phyloP scores from a whole-genome alignment of 2,888 invertebrate species.

The Drosophila paucipuncta region DNA sequence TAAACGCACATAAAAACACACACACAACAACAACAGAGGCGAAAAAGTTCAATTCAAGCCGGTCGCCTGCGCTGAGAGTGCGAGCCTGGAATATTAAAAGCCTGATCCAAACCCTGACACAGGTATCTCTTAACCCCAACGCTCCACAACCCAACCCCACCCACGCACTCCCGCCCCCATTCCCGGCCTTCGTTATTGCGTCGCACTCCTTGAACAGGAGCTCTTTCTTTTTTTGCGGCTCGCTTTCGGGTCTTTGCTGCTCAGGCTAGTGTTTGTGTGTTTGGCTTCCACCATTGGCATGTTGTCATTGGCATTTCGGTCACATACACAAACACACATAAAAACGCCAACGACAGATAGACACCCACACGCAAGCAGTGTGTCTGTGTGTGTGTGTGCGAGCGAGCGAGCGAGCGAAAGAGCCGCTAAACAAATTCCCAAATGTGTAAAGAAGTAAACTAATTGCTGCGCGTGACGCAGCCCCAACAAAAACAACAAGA shows the following conservation, averaged over 20 bases:
- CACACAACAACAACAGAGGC: slow-evolving; percentile 18
- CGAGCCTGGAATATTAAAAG: slow-evolving; percentile 69
- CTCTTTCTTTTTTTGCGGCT: neutral
- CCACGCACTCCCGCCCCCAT: neutral
- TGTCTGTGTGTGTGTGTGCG: slow-evolving; percentile 25
- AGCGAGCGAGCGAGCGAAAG: slow-evolving; percentile 55
- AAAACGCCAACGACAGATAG: slow-evolving; percentile 64
- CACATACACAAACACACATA: slow-evolving; percentile 84
- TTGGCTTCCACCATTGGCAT: slow-evolving; percentile 70
- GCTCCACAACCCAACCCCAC: neutral
- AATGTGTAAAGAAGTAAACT: slow-evolving; percentile 83
- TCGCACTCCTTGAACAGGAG: slow-evolving; percentile 3
- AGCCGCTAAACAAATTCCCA: slow-evolving; percentile 75
- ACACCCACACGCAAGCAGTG: slow-evolving; percentile 15
- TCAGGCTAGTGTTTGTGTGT: slow-evolving; percentile 23
- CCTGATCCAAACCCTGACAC: slow-evolving; percentile 1
- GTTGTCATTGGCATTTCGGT: slow-evolving; percentile 84
- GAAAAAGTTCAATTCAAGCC: slow-evolving; percentile 37
- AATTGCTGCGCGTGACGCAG: slow-evolving; percentile 84
- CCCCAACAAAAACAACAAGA: slow-evolving; percentile 36
- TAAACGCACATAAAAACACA: slow-evolving; percentile 57
- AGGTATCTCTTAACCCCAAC: slow-evolving; percentile 14
- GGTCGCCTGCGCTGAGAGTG: slow-evolving; percentile 51
- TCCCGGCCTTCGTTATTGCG: slow-evolving; percentile 1
- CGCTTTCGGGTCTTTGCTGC: slow-evolving; percentile 19